Evolutionary conservation across 2,888 invertebrate species (phyloP), one percentile per base, ranked within the genome.

Genomic region (Amiota minor): DNA sequence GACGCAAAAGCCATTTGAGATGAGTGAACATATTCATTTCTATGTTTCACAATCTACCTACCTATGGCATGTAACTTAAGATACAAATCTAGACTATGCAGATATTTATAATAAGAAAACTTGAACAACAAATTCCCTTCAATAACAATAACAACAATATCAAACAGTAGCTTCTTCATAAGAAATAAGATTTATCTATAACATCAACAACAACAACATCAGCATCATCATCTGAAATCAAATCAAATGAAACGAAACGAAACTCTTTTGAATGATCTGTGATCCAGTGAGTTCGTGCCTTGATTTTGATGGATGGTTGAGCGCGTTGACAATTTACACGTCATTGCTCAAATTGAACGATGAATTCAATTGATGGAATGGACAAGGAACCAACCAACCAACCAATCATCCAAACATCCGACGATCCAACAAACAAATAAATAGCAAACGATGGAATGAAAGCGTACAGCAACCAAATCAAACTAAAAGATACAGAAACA

Each of bases 331-430:
- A 80, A 83, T 84, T 81, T 80, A 79, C 81, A 83, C 78, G 84
- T 83, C 83, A 83, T 84, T 84, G 83, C 81, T 80, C 83, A 84
- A 83, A 83, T 83, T 84, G 83, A 83, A 83, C 81, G 83, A 82
- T 83, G 35, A 35, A 35, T 35, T 35, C 84, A 81, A 68, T 68
- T 23, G 65, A 9, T 45, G 16, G 53, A 49, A 12, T 14, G 20
- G 14, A 20, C 16, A 46, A 47, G 47, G 23, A 18, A 59, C 23
- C 35, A 35, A 35, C 35, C 35, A 35, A 35, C 35, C 35, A 35
- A 35, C 35, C 35, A 35, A 35, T 8, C 35, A 35, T 35, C 6
- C 35, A 2, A 35, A 8, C 35, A 35, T 35, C 35, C 35, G 35
- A 35, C 6, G 6, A 23, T 23, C 23, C 20, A 18, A 18, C 59